Percentiles rank a stretch among this genome's conserved stretches.
Evolutionary conservation across 2,888 invertebrate species (phyloP).

Genomic region (Phortica magna): DNA sequence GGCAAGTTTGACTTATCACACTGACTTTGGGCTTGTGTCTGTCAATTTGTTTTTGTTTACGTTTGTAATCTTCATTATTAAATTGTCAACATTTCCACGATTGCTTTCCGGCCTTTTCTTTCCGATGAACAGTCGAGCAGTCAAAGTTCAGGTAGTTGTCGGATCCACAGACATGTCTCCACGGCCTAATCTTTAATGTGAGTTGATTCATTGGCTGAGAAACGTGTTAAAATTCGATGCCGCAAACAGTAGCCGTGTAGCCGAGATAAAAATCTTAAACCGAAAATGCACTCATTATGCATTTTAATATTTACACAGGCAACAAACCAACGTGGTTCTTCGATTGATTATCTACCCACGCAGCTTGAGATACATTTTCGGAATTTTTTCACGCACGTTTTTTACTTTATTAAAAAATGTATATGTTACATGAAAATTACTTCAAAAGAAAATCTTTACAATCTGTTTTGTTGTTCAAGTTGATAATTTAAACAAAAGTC

Average conservation of each 20-base stretch:
- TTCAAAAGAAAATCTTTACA: background rate
- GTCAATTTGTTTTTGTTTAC: background rate
- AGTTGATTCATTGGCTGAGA: slow-evolving; percentile 44
- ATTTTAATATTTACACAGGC: slow-evolving; percentile 58
- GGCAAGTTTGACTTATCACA: slow-evolving; percentile 4
- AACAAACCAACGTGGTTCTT: background rate
- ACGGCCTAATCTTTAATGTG: slow-evolving; percentile 35
- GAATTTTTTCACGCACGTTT: slow-evolving; percentile 65
- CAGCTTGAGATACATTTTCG: slow-evolving; percentile 25
- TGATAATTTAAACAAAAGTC: background rate
- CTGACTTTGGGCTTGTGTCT: background rate
- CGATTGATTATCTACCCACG: background rate
- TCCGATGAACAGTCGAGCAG: slow-evolving; percentile 18
- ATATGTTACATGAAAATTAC: slow-evolving; percentile 48
- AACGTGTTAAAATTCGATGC: slow-evolving; percentile 51
- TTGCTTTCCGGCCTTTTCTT: slow-evolving; percentile 1
- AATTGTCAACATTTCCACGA: background rate
- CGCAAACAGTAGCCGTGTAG: slow-evolving; percentile 53
- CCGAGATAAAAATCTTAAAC: slow-evolving; percentile 57
- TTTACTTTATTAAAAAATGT: slow-evolving; percentile 17
- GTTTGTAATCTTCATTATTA: background rate
- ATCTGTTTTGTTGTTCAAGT: background rate
- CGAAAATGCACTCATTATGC: slow-evolving; percentile 56
- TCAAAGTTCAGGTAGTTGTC: background rate
- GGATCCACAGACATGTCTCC: slow-evolving; percentile 33